These are phyloP conservation scores for Chamaedrilus cognettii DNA, from an alignment of 2,888 invertebrate species.

Conservation along the genomic window DNA sequence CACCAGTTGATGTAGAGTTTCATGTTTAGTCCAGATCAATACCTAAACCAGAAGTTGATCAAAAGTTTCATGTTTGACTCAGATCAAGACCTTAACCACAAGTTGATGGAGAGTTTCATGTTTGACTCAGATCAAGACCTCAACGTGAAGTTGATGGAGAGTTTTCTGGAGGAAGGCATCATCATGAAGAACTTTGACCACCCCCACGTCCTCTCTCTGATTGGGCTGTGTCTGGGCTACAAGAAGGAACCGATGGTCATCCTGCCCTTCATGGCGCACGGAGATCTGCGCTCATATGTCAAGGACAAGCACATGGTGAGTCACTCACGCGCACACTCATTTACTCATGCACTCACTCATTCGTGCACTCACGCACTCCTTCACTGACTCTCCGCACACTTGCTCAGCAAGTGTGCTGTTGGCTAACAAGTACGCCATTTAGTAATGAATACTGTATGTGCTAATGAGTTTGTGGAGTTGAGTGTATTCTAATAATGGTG, in stretches of 20 bases:
- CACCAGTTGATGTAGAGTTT: too few species aligned
- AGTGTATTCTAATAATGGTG: too few species aligned
- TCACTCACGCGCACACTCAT: too few species aligned
- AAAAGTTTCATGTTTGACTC: constrained; percentile 2
- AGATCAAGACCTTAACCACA: constrained; percentile 46
- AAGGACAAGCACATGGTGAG: constrained; percentile 57
- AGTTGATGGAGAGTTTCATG: constrained; percentile 36
- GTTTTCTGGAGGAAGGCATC: constrained; percentile 62
- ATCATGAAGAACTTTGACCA: constrained; percentile 64
- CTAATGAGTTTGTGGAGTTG: too few species aligned
- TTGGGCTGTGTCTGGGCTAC: constrained; percentile 61
- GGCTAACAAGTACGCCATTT: too few species aligned
- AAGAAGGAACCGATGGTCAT: constrained; percentile 62
- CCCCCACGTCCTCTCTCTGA: constrained; percentile 61
- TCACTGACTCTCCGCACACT: too few species aligned
- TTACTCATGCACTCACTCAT: too few species aligned
- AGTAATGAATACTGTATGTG: too few species aligned
- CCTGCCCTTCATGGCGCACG: constrained; percentile 63
- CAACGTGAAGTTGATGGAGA: constrained; percentile 42
- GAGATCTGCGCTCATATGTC: constrained; percentile 60
- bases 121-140: constrained; percentile 41
- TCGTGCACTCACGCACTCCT: too few species aligned
- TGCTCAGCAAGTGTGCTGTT: too few species aligned
- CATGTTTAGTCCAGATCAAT: too few species aligned
- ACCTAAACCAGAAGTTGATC: too few species aligned